These are phyloP conservation scores for Holothuria glaberrima DNA, from an alignment of 35 echinoderm and acorn worm species.

Conservation along the genomic window DNA sequence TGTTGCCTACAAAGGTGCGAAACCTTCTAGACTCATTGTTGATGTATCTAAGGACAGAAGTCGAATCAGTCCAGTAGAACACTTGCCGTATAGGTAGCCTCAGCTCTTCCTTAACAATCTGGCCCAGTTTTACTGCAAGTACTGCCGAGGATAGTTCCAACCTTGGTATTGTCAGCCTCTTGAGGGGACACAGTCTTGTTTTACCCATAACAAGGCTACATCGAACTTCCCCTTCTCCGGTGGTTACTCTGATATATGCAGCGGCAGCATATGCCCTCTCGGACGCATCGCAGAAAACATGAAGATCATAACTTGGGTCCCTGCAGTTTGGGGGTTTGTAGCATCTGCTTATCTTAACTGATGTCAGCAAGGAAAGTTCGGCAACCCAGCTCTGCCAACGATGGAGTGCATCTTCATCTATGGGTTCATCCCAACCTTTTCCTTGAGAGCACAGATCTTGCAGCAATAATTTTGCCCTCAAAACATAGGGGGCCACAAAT, in stretches of 20 bases:
- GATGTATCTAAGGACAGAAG: slow-evolving; percentile 39
- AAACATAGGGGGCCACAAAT: not conserved
- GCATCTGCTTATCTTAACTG: too few relatives aligned
- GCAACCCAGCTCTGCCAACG: too few relatives aligned
- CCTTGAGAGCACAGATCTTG: slow-evolving; percentile 1
- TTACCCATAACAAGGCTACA: too few relatives aligned
- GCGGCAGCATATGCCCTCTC: slow-evolving; percentile 20
- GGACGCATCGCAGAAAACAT: too few relatives aligned
- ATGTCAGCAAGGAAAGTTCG: too few relatives aligned
- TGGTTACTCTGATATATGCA: not conserved
- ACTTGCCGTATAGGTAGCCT: not conserved
- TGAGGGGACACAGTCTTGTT: too few relatives aligned
- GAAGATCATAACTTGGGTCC: too few relatives aligned
- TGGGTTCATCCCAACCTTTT: too few relatives aligned
- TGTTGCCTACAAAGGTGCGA: too few relatives aligned
- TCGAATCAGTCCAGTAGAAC: slow-evolving; percentile 52
- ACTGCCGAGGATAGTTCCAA: not conserved
- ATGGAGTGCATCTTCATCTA: not conserved
- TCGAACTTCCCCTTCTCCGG: not conserved
- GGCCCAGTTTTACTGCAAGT: not conserved
- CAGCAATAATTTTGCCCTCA: not conserved
- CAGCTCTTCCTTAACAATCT: slow-evolving; percentile 26
- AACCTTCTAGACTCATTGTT: too few relatives aligned
- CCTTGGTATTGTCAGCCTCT: slow-evolving; percentile 30
- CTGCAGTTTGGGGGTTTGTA: too few relatives aligned